Base-by-base conservation (phyloP, 1,140 invertebrate species). In the Zaprionus camerounensis region DNA sequence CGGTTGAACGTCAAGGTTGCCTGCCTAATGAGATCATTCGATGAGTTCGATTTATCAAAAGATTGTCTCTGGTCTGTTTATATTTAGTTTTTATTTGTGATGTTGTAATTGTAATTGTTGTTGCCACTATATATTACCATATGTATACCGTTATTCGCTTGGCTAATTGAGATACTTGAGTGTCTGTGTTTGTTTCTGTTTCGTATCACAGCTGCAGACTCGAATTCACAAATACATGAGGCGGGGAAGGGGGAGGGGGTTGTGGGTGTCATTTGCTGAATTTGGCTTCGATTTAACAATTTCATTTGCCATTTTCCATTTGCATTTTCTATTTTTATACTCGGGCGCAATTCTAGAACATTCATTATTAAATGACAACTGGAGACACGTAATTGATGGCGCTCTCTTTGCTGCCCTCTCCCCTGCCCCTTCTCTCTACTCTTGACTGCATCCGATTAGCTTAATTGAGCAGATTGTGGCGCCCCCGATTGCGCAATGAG, bases 351-450 rank as follows among this genome's bases (percentile, higher is more conserved):
- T 70, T 76, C 73, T 71, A 71, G 73, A 76, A 76, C 55, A 59
- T 44, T 38, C 15, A 64, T 75, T 22, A 65, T 57, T 26, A 5
- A 76, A 81, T 73, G 56, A 63, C 62, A 84, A 73, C 70, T 78
- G 81, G 82, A 72, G 74, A 78, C 64, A 69, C 55, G 62, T 46
- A 78, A 81, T 78, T 78, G 82, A 80, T 73, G 46, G 58, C 53
- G 49, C 57, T 38, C 41, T 41, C 58, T 41, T 31, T 53, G n/a
- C 46, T n/a, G 20, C 31, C 31, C 44, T 31, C 59, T 2, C 26
- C 57, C 61, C 26, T 9, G 36, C 13, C 31, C 55, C 41, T 17
- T 15, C 1, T 7, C n/a, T 2, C n/a, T 46, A 20, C 36, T 26
- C 72, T 26, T 71, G 83, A 75, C 75, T 72, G 71, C 65, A 69